phyloP scores from a whole-genome alignment of 1,140 invertebrate genomes.

The Drosophila serrata region DNA sequence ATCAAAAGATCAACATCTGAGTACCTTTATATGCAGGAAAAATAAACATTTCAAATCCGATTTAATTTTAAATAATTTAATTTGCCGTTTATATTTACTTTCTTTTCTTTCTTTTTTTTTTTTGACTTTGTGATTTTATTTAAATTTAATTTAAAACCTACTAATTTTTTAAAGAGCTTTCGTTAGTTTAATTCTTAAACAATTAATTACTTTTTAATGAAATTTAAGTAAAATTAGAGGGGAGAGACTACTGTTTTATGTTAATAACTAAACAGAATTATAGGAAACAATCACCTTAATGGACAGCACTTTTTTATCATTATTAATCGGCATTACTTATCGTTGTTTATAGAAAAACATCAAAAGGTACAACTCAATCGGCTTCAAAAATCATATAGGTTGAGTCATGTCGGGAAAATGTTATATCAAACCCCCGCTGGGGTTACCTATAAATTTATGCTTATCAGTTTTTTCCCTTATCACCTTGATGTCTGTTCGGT shows the following conservation, averaged over 20 bases:
- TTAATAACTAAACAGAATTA: not conserved
- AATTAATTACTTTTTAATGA: no score
- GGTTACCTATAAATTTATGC: constrained; percentile 9
- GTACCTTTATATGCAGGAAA: no score
- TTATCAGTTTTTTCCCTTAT: constrained; percentile 23
- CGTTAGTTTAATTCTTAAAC: no score
- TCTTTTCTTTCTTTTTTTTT: no score
- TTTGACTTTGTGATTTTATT: no score
- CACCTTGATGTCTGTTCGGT: not conserved
- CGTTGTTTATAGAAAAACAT: not conserved
- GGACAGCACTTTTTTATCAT: not conserved
- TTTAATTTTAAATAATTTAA: no score
- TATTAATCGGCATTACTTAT: not conserved
- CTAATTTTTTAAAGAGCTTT: no score
- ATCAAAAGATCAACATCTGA: no score
- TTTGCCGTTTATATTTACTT: no score
- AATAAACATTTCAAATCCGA: no score
- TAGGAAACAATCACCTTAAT: not conserved
- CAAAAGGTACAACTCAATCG: not conserved
- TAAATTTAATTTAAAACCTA: no score
- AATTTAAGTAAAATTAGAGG: no score
- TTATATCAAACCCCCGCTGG: not conserved
- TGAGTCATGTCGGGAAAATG: constrained; percentile 2
- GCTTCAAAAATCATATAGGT: not conserved
- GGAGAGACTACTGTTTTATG: not conserved